Percentiles rank a stretch among this genome's conserved stretches.
These are phyloP conservation scores for Anguilla japonica DNA, from an alignment of 2,113 vertebrate genomes.

Conservation along the genomic window DNA sequence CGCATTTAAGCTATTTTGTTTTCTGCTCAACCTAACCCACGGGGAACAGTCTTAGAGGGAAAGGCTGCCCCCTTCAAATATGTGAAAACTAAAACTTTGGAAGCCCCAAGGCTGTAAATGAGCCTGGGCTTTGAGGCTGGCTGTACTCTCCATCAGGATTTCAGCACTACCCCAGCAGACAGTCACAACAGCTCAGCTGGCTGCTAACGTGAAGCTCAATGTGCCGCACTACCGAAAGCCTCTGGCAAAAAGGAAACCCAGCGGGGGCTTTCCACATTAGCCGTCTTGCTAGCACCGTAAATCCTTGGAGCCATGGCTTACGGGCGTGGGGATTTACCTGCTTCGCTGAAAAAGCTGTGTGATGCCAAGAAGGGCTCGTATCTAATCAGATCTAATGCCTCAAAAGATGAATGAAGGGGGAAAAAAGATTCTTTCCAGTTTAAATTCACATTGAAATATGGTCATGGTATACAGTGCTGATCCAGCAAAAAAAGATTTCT, in stretches of 20 bases:
- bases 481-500: conserved; percentile 1
- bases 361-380: neutral
- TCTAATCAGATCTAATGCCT: neutral
- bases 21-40: neutral
- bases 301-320: neutral
- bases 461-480: neutral
- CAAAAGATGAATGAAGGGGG: neutral
- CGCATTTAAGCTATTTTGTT: neutral
- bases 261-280: neutral
- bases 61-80: neutral
- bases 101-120: neutral
- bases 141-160: neutral
- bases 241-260: neutral
- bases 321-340: neutral
- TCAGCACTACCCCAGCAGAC: neutral
- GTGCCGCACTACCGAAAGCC: neutral
- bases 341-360: neutral
- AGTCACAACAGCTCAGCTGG: neutral
- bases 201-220: neutral
- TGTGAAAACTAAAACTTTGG: neutral
- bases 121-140: neutral
- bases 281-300: neutral
- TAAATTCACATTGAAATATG: neutral
- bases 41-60: neutral
- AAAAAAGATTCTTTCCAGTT: too few species aligned